Percentiles rank a stretch among this genome's conserved stretches.
Conservation (phyloP, 2,888 invertebrate species). For the Lasiommata megera region DNA sequence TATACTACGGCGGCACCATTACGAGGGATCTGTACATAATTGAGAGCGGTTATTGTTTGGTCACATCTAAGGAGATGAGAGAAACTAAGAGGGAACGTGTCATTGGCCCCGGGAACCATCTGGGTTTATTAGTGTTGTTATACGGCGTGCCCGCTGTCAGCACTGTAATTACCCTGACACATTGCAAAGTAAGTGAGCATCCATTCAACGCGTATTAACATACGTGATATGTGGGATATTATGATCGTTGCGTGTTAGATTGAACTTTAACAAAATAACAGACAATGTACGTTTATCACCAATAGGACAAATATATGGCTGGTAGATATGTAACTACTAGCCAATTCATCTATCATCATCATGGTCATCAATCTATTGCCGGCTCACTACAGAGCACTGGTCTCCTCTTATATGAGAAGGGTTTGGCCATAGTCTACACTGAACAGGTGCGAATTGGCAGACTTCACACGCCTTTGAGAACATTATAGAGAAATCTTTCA, state of each 20-base stretch:
- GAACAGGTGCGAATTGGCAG: too few relatives aligned
- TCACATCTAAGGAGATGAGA: conserved; percentile 56
- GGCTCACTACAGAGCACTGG: too few relatives aligned
- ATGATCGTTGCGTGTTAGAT: neutral
- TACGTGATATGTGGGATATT: conserved; percentile 23
- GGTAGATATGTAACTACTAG: too few relatives aligned
- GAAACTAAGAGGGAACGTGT: conserved; percentile 55
- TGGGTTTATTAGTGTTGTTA: conserved; percentile 70
- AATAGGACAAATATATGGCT: too few relatives aligned
- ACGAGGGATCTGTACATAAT: conserved; percentile 77
- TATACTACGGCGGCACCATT: conserved; percentile 75
- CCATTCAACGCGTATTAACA: conserved; percentile 19
- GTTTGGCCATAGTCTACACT: too few relatives aligned
- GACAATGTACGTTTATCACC: too few relatives aligned
- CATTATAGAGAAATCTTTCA: too few relatives aligned
- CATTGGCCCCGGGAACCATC: conserved; percentile 70
- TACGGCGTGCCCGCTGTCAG: conserved; percentile 73
- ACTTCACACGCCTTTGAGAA: too few relatives aligned
- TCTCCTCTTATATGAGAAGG: too few relatives aligned
- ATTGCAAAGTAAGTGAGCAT: conserved; percentile 65
- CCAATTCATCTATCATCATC: too few relatives aligned
- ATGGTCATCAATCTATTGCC: too few relatives aligned
- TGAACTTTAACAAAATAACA: too few relatives aligned
- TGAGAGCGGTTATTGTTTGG: conserved; percentile 73
- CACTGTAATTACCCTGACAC: conserved; percentile 74